A percentile compares a stretch with the other conserved stretches of the same genome.
These are phyloP conservation scores for Silurus aristotelis DNA, from an alignment of 2,797 vertebrate genomes.

Conservation along the genomic window DNA sequence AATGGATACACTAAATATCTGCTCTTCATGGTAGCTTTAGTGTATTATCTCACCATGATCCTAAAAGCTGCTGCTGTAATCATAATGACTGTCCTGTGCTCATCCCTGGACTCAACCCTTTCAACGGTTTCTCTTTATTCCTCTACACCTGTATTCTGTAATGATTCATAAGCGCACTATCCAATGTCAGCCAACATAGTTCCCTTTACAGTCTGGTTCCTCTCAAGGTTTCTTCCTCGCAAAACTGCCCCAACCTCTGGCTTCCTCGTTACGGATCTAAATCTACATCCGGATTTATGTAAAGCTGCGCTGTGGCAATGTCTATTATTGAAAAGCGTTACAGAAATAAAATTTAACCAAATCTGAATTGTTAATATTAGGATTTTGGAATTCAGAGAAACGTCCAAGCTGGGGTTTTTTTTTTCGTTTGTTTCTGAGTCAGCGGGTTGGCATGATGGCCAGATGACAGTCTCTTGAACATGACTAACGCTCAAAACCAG, in stretches of 20 bases:
- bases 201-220: constrained; percentile 16
- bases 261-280: background rate
- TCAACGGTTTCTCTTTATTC: background rate
- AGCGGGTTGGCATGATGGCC: constrained; percentile 48
- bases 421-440: constrained; percentile 48
- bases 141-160: background rate
- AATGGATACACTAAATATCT: background rate
- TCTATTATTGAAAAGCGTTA: background rate
- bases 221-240: background rate
- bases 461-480: constrained; percentile 57
- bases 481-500: constrained; percentile 61
- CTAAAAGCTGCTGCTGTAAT: background rate
- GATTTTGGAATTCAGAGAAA: constrained; percentile 17
- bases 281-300: background rate
- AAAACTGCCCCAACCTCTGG: background rate
- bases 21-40: background rate
- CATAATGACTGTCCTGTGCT: background rate
- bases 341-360: background rate
- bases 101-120: background rate
- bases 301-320: background rate
- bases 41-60: background rate
- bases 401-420: background rate
- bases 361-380: background rate
- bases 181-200: background rate
- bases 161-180: background rate